These are phyloP conservation scores for Drosophila austrosaltans DNA, from an alignment of 2,888 invertebrate genomes.

Conservation along the genomic window DNA sequence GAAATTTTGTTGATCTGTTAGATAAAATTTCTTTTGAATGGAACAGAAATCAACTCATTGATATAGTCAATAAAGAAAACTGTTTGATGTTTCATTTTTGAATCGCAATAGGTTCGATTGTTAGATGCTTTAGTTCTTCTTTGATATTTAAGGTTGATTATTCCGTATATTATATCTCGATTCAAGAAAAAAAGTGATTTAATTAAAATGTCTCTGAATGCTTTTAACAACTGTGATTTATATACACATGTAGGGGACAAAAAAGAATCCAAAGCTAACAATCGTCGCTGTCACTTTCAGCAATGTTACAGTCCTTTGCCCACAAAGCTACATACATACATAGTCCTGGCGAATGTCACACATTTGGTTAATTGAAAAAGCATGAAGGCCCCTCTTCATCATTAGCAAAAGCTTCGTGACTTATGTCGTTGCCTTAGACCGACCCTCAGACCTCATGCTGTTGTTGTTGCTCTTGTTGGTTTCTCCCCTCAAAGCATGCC, in stretches of 20 bases:
- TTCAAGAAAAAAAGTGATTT: neutral
- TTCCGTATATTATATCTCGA: too few species aligned
- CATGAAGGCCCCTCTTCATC: conserved; percentile 70
- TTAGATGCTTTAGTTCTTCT: too few species aligned
- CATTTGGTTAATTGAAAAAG: conserved; percentile 75
- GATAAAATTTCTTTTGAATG: neutral
- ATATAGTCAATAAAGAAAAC: too few species aligned
- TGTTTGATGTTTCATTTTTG: too few species aligned
- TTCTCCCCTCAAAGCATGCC: conserved; percentile 1
- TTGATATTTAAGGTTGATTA: too few species aligned
- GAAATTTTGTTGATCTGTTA: neutral
- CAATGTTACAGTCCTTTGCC: neutral
- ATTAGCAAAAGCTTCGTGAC: conserved; percentile 75
- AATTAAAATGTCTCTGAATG: conserved; percentile 13
- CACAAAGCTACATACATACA: neutral
- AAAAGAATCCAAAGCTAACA: neutral
- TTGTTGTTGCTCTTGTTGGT: neutral
- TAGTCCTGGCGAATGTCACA: conserved; percentile 38
- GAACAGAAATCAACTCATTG: too few species aligned
- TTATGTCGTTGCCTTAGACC: conserved; percentile 54
- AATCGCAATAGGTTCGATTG: too few species aligned
- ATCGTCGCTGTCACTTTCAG: conserved; percentile 14
- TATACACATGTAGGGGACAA: conserved; percentile 6
- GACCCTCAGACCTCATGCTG: conserved; percentile 25
- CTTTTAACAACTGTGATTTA: conserved; percentile 36